Percentiles rank a stretch among this genome's conserved stretches.
Conservation (phyloP, 2,888 invertebrate species). For the Lasioglossum leucozonium region DNA sequence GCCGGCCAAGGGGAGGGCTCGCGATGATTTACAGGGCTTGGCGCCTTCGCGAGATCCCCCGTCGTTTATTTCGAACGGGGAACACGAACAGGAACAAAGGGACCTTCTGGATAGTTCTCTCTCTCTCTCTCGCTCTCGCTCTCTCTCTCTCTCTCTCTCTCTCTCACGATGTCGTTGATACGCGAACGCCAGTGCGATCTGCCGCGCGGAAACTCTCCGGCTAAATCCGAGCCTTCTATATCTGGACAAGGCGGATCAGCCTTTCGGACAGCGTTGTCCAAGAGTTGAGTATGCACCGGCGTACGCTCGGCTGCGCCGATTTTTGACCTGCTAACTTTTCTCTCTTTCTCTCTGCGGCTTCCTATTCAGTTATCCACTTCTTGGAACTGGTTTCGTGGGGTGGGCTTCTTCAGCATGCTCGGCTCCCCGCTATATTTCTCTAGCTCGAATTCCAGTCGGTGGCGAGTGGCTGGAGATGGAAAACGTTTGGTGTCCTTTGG, state of each 20-base stretch:
- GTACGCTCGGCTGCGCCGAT: not conserved
- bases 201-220: not conserved
- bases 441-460: not conserved
- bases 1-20: conserved; percentile 31
- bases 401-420: not conserved
- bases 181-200: not conserved
- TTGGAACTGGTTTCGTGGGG: not conserved
- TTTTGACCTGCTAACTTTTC: not conserved
- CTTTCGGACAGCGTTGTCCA: conserved; percentile 17
- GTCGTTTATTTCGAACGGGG: conserved; percentile 37
- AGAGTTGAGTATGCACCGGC: not conserved
- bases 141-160: not conserved
- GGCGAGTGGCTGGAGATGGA: not conserved
- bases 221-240: conserved; percentile 20
- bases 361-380: not conserved
- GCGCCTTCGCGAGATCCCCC: conserved; percentile 36
- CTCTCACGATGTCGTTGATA: not conserved
- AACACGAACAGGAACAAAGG: conserved; percentile 34
- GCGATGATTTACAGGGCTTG: conserved; percentile 55
- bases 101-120: not conserved
- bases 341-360: not conserved
- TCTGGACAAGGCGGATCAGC: conserved; percentile 16
- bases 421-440: not conserved
- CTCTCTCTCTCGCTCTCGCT: not conserved
- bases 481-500: not conserved